Conservation (phyloP, 2,113 vertebrate genomes). For the Carettochelys insculpta region DNA sequence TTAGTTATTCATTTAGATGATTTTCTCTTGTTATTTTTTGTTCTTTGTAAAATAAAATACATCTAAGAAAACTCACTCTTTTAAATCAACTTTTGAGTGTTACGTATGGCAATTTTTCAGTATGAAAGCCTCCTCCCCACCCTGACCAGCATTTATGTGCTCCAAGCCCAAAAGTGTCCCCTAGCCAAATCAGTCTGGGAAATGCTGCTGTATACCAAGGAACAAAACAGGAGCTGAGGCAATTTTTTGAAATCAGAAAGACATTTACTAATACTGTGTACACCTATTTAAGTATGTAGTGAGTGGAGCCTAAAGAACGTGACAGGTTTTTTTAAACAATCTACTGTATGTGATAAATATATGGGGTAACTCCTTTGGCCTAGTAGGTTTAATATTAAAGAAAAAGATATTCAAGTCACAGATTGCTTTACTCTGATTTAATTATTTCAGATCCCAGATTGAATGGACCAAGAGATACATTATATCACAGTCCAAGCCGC, state of each 20-base stretch:
- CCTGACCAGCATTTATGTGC: too few species aligned
- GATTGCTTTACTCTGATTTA: not conserved
- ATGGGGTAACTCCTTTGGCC: not conserved
- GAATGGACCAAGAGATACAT: not conserved
- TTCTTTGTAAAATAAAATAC: too few species aligned
- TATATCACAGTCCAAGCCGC: not conserved
- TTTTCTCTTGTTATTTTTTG: too few species aligned
- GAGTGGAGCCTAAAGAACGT: not conserved
- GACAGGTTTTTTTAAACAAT: not conserved
- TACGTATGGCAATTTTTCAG: too few species aligned
- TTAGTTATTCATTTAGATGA: too few species aligned
- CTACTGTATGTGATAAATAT: not conserved
- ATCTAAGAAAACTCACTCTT: too few species aligned
- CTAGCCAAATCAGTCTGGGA: too few species aligned
- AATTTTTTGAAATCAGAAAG: not conserved
- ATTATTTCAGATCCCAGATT: constrained; percentile 23
- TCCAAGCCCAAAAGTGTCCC: too few species aligned
- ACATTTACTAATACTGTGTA: not conserved
- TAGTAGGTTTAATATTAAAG: not conserved
- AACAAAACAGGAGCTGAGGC: not conserved
- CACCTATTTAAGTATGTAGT: not conserved
- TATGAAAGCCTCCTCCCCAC: too few species aligned
- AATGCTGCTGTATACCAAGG: too few species aligned
- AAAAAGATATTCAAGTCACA: not conserved
- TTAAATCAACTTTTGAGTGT: too few species aligned